These are phyloP conservation scores for Dynastes maya DNA, from an alignment of 2,888 invertebrate genomes.

Conservation along the genomic window DNA sequence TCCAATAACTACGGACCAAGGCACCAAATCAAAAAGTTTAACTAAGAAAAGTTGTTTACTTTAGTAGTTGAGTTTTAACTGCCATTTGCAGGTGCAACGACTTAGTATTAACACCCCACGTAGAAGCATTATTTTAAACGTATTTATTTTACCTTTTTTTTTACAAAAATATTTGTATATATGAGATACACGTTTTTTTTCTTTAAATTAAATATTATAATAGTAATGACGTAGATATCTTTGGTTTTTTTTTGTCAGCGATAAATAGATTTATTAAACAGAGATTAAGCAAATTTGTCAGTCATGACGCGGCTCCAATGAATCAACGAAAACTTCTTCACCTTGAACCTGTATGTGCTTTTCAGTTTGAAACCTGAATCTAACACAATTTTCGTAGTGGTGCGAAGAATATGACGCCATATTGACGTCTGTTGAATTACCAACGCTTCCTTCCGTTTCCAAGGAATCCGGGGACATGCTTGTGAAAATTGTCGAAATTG, in stretches of 20 bases:
- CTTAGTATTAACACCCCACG: too few species aligned
- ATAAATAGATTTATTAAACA: not conserved
- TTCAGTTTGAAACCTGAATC: not conserved
- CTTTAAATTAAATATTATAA: too few species aligned
- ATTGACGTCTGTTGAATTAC: constrained; percentile 52
- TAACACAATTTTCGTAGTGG: constrained; percentile 50
- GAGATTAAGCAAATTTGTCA: not conserved
- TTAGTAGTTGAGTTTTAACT: too few species aligned
- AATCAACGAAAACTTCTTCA: constrained; percentile 62
- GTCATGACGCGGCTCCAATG: constrained; percentile 59
- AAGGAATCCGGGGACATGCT: constrained; percentile 69
- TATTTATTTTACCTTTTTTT: constrained; percentile 1
- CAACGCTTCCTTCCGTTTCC: constrained; percentile 59
- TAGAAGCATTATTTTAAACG: not conserved
- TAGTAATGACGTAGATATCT: constrained; percentile 24
- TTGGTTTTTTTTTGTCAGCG: constrained; percentile 15
- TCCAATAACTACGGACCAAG: too few species aligned
- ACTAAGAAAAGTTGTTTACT: too few species aligned
- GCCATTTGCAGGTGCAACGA: too few species aligned
- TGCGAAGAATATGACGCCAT: constrained; percentile 58
- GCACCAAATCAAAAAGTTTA: too few species aligned
- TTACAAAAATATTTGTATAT: too few species aligned
- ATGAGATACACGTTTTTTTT: too few species aligned
- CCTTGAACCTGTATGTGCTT: constrained; percentile 47
- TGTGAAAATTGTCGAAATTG: constrained; percentile 46